Base-by-base conservation (phyloP, 2,113 vertebrate species). In the Sisor rabdophorus region DNA sequence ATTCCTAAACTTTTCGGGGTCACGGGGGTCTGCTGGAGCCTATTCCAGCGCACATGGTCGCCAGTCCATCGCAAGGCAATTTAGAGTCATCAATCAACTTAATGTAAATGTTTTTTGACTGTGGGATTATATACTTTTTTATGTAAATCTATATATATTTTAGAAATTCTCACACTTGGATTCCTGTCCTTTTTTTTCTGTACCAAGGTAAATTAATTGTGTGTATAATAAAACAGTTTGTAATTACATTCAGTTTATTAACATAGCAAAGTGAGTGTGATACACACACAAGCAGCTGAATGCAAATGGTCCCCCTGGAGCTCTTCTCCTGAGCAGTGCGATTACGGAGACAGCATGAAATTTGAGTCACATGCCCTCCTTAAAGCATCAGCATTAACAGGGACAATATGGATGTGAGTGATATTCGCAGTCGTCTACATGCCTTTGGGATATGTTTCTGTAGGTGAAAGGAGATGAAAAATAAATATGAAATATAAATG, bases 321-420 rank as follows among this genome's bases (percentile, higher is more conserved):
- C 48, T 71, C 48, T 61, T 40, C 55, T 20, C 19, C 36, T 56
- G 69, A 11, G 11, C 40, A 8, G 19, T 40, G 48, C 72, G 64
- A 75, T 78, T 78, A 72, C 17, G 12, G 61, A 36, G 44, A 52
- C 28, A 48, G 55, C 24, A 15, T 61, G 26, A 5, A 75, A 55
- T 22, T n/a, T 4, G n/a, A 36, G 36, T 19, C 12, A 24, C 19
- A n/a, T 56, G 0, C 32, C 44, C 47, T 69, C 19, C 17, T 71
- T 54, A 19, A 0, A 0, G 65, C 71, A 81, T 75, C 71, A 58
- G 36, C 75, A 74, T 74, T 74, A 74, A 63, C 50, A 48, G 61
- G 61, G 59, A 64, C 19, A 47, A n/a, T 44, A 44, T 22, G 52
- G 55, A 52, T 16, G 54, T 19, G 26, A 16, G 36, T 16, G 40